Conservation (phyloP, 2,113 vertebrate genomes). For the Piprites chloris region DNA sequence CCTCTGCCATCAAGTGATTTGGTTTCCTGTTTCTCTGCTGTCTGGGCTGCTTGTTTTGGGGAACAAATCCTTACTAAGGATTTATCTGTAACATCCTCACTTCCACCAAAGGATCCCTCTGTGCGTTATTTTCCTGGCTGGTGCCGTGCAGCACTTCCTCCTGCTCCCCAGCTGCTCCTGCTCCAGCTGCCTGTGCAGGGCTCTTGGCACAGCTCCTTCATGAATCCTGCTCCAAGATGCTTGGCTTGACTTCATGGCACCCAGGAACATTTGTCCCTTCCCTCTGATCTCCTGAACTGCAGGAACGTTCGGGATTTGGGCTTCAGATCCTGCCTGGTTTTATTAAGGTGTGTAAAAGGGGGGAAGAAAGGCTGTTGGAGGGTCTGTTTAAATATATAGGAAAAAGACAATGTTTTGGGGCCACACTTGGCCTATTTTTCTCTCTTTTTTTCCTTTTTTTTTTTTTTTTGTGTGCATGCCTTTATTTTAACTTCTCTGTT, state of each 20-base stretch:
- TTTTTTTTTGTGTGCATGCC: background rate
- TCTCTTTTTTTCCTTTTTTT: too few relatives aligned
- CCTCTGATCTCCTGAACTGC: conserved; percentile 42
- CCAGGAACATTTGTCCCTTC: conserved; percentile 32
- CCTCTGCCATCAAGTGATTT: background rate
- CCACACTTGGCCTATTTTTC: background rate
- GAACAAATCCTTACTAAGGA: background rate
- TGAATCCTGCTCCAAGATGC: conserved; percentile 8
- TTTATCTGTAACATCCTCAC: conserved; percentile 9
- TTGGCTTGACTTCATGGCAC: conserved; percentile 3
- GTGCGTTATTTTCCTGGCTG: conserved; percentile 33
- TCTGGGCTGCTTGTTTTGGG: conserved; percentile 4
- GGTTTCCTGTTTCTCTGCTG: conserved; percentile 31
- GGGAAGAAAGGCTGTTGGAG: background rate
- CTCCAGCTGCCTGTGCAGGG: conserved; percentile 25
- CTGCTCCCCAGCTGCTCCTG: conserved; percentile 34
- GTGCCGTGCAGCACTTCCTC: conserved; percentile 8
- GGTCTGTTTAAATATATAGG: background rate
- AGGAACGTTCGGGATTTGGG: background rate
- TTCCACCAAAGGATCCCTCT: conserved; percentile 38
- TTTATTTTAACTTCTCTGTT: conserved; percentile 21
- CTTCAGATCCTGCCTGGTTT: conserved; percentile 14
- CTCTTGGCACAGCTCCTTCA: conserved; percentile 3
- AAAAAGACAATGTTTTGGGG: background rate
- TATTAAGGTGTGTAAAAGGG: background rate